A percentile compares a stretch with the other conserved stretches of the same genome.
Conservation (phyloP, 2,113 vertebrate genomes). For the Buteo buteo region DNA sequence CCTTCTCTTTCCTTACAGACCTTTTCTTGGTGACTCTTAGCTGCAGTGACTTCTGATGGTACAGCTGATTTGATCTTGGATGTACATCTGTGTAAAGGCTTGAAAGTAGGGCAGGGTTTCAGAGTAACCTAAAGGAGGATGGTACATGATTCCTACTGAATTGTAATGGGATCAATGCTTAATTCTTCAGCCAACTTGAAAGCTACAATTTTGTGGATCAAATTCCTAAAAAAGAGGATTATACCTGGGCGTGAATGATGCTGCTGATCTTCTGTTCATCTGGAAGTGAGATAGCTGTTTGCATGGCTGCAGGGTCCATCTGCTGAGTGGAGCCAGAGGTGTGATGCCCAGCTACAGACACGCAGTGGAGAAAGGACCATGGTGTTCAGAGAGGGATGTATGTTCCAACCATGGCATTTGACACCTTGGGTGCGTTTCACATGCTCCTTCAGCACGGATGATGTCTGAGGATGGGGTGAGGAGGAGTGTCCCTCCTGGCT, state of each 20-base stretch:
- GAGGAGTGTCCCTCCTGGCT: neutral
- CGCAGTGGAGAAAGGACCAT: rapidly evolving
- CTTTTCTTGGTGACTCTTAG: neutral
- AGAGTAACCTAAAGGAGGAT: neutral
- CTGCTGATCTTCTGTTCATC: neutral
- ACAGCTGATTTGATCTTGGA: neutral
- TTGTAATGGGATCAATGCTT: neutral
- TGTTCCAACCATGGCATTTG: neutral
- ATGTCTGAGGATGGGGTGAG: neutral
- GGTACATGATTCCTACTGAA: neutral
- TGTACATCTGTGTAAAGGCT: neutral
- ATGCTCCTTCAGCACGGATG: neutral
- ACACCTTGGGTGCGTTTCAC: neutral
- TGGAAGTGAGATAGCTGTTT: neutral
- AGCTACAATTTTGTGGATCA: neutral
- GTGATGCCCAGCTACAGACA: neutral
- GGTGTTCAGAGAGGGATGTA: neutral
- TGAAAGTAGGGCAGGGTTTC: neutral
- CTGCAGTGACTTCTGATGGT: neutral
- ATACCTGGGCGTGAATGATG: neutral
- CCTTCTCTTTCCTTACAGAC: neutral
- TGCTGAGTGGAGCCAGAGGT: neutral
- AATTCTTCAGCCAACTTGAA: neutral
- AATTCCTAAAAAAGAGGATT: neutral
- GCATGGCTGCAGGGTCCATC: neutral